A percentile compares a stretch with the other conserved stretches of the same genome.
These are phyloP conservation scores for Agonum fuliginosum DNA, from an alignment of 2,888 invertebrate genomes.

Conservation along the genomic window DNA sequence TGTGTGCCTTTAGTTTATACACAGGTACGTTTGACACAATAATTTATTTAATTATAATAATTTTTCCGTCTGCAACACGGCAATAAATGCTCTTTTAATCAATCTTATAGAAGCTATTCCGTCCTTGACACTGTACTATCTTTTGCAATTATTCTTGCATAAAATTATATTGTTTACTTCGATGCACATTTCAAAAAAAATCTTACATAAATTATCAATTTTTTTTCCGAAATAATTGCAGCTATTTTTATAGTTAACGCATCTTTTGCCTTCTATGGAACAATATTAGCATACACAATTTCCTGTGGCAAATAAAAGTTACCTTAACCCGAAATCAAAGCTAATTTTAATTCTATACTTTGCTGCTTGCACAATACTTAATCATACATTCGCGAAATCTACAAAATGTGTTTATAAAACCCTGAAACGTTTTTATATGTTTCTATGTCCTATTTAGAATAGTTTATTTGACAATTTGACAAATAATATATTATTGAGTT, in stretches of 20 bases:
- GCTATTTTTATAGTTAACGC: neutral
- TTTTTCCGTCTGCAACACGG: neutral
- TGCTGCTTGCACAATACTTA: neutral
- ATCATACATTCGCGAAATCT: constrained; percentile 4
- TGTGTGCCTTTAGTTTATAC: constrained; percentile 95
- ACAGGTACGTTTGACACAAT: constrained; percentile 79
- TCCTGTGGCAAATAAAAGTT: neutral
- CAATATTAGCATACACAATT: neutral
- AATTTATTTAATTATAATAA: neutral
- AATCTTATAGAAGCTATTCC: too few species aligned
- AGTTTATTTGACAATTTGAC: constrained; percentile 2
- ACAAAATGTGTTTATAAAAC: neutral
- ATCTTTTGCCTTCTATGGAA: too few species aligned
- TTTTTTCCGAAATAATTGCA: neutral
- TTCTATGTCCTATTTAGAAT: neutral
- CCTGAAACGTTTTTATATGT: neutral
- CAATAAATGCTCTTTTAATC: neutral
- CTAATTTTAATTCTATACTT: neutral
- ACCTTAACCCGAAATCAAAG: constrained; percentile 12
- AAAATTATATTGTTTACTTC: constrained; percentile 9
- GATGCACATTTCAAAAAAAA: neutral
- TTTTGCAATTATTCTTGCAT: neutral
- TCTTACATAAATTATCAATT: neutral
- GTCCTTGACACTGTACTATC: constrained; percentile 6
- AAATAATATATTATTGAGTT: constrained; percentile 1